Conservation (phyloP, 2,888 invertebrate genomes). For the Nomada fabriciana region DNA sequence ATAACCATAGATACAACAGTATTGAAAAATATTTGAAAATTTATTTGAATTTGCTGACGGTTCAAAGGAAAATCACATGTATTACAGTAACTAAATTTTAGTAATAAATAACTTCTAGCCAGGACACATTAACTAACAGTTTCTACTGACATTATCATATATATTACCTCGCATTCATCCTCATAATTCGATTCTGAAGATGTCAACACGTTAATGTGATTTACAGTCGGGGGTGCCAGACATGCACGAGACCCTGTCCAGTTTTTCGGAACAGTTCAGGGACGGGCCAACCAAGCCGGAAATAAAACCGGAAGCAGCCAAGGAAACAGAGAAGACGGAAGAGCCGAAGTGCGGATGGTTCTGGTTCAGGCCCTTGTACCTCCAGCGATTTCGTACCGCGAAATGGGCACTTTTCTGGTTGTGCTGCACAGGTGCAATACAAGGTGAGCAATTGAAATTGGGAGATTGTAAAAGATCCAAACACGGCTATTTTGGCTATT, state of each 20-base stretch:
- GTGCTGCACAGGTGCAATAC: constrained; percentile 92
- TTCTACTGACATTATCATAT: background rate
- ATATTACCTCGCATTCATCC: constrained; percentile 3
- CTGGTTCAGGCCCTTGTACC: constrained; percentile 87
- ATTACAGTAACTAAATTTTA: no score
- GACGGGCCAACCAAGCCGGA: constrained; percentile 72
- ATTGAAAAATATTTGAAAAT: no score
- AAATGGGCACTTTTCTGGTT: constrained; percentile 93
- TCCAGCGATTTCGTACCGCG: constrained; percentile 90
- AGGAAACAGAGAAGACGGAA: constrained; percentile 60
- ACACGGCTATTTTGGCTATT: no score
- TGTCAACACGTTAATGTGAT: constrained; percentile 45
- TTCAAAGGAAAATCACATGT: no score
- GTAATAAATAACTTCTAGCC: background rate
- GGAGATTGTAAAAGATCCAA: no score
- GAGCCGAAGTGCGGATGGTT: constrained; percentile 88
- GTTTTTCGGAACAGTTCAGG: constrained; percentile 75
- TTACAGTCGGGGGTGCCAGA: constrained; percentile 77
- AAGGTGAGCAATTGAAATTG: constrained; percentile 87
- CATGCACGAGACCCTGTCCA: constrained; percentile 75
- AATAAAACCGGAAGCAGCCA: constrained; percentile 64
- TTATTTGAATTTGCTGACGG: no score
- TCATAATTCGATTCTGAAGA: background rate
- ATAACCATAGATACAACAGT: no score
- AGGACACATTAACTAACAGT: background rate